Evolutionary conservation across 1,140 invertebrate species (phyloP), one percentile per base, ranked within the genome.

Genomic region (Agrypnia vestita): DNA sequence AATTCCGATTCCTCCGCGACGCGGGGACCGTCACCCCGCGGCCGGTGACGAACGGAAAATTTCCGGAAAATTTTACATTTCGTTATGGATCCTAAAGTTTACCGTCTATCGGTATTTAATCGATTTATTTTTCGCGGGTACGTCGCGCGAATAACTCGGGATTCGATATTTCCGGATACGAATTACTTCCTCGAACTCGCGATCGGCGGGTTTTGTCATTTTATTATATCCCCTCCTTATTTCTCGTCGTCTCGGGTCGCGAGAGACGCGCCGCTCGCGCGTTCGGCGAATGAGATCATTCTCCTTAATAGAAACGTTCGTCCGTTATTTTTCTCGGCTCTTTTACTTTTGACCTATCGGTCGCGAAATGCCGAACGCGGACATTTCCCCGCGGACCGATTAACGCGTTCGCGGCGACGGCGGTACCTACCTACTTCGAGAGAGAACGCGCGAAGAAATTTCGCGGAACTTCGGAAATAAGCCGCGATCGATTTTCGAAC

Each of bases 401-500:
- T 64, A 7, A 64, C 35, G 61, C 35, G 13, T 15, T 59, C n/a
- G 3, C 10, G 35, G 61, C 61, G n/a, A 25, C 61, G 25, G 10
- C 55, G 3, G 4, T 59, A 59, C 4, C 53, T 15, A 15, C 9
- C 53, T 8, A n/a, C 55, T 59, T 17, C n/a, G 55, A n/a, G n/a
- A n/a, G 55, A 17, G 17, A 51, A 51, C 6, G 3, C 49, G 8
- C 49, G 3, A 59, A 17, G 3, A 15, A 21, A 1, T 17, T 59
- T 21, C 55, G n/a, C 55, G 55, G 55, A 64, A 64, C 4, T 64
- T 47, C 64, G 1, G 1, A n/a, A n/a, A 69, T 17, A 35, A 56
- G 13, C 25, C n/a, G 13, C 12, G 71, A 73, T 73, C 51, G 51
- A 73, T 73, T 56, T 56, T 44, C 21, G 25, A 56, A 56, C 47